Evolutionary conservation across 2,888 invertebrate genomes (phyloP).

Genomic region (Drosophila neonasuta): DNA sequence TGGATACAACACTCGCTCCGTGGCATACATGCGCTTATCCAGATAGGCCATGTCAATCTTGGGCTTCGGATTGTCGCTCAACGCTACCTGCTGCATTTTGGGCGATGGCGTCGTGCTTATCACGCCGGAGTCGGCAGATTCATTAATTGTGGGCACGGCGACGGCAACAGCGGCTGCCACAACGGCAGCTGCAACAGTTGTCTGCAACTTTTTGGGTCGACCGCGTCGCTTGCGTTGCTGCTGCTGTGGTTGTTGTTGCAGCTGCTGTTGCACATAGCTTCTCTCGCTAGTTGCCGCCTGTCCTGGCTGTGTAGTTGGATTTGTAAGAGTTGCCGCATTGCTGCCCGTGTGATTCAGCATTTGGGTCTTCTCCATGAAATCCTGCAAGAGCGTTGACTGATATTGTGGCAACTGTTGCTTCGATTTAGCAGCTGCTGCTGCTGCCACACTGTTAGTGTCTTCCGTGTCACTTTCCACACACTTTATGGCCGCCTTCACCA

Average conservation of each 20-base stretch:
- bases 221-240: constrained; percentile 79
- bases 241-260: constrained; percentile 72
- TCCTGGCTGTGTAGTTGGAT: constrained; percentile 75
- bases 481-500: constrained; percentile 90
- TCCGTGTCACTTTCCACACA: constrained; percentile 89
- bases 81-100: constrained; percentile 83
- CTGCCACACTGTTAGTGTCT: constrained; percentile 80
- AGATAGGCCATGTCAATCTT: constrained; percentile 83
- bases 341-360: constrained; percentile 83
- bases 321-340: constrained; percentile 67
- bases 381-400: constrained; percentile 89
- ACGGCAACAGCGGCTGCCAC: constrained; percentile 13
- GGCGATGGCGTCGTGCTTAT: constrained; percentile 86
- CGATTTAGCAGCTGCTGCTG: constrained; percentile 48
- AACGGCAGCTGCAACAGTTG: constrained; percentile 16
- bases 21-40: constrained; percentile 87
- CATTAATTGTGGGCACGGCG: constrained; percentile 82
- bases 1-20: constrained; percentile 90
- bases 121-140: constrained; percentile 92
- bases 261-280: constrained; percentile 64
- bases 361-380: constrained; percentile 91
- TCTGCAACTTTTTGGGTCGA: constrained; percentile 77
- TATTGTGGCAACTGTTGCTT: constrained; percentile 84
- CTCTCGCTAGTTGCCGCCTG: constrained; percentile 60
- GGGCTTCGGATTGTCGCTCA: constrained; percentile 66